These are phyloP conservation scores for Abrostola triplasia DNA, from an alignment of 2,888 invertebrate species.

Conservation along the genomic window DNA sequence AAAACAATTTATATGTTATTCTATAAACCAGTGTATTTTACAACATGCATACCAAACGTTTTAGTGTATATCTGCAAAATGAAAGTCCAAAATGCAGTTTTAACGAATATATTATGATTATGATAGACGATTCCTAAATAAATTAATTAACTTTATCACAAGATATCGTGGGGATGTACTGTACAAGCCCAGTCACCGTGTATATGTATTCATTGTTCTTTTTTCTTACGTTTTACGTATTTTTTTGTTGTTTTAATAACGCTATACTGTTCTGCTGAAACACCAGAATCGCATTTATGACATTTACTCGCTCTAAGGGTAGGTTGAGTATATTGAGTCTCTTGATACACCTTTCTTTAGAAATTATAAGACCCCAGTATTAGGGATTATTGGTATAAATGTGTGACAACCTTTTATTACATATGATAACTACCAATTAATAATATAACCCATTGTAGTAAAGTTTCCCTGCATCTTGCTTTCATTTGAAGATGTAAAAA, in stretches of 20 bases:
- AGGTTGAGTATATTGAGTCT: background rate
- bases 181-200: slow-evolving; percentile 53
- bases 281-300: slow-evolving; percentile 71
- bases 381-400: too few species aligned
- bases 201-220: slow-evolving; percentile 61
- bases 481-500: background rate
- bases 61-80: slow-evolving; percentile 14
- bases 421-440: too few species aligned
- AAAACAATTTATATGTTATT: too few species aligned
- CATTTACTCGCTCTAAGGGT: slow-evolving; percentile 58
- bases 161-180: slow-evolving; percentile 57
- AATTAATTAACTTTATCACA: slow-evolving; percentile 52
- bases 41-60: background rate
- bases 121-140: slow-evolving; percentile 60
- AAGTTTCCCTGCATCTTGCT: background rate
- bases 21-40: slow-evolving; percentile 4
- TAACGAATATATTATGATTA: slow-evolving; percentile 26
- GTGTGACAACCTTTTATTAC: too few species aligned
- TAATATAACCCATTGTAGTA: background rate
- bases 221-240: slow-evolving; percentile 60
- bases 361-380: too few species aligned
- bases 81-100: slow-evolving; percentile 52
- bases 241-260: slow-evolving; percentile 51
- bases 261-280: slow-evolving; percentile 50
- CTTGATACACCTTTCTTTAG: background rate